These are phyloP conservation scores for Acrobasis repandana DNA, from an alignment of 2,888 invertebrate species.

Conservation along the genomic window DNA sequence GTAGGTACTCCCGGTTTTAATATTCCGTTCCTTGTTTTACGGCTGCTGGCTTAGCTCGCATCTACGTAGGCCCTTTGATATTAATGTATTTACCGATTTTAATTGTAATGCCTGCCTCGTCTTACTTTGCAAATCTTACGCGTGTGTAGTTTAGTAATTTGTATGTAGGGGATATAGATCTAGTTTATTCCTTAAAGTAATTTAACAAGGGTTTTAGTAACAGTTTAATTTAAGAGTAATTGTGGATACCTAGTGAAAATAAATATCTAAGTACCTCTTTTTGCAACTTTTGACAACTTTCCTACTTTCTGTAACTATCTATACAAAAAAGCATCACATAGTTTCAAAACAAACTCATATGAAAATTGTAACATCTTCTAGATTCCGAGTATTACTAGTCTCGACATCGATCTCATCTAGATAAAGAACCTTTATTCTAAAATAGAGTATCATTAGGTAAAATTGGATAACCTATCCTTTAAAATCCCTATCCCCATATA, in stretches of 20 bases:
- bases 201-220: background rate
- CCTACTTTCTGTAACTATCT: too few relatives aligned
- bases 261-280: background rate
- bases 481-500: too few relatives aligned
- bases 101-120: conserved; percentile 41
- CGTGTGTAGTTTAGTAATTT: conserved; percentile 10
- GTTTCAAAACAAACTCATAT: too few relatives aligned
- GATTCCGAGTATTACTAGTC: too few relatives aligned
- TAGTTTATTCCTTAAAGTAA: background rate
- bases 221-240: background rate
- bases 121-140: conserved; percentile 22
- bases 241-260: background rate
- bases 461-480: too few relatives aligned
- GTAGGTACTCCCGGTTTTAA: conserved; percentile 71
- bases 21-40: conserved; percentile 80
- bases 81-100: conserved; percentile 60
- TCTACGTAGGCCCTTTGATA: conserved; percentile 48
- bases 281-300: too few relatives aligned
- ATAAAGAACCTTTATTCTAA: too few relatives aligned
- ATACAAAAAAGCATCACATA: too few relatives aligned
- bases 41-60: conserved; percentile 54
- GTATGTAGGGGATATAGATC: background rate
- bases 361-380: too few relatives aligned
- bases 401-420: too few relatives aligned
- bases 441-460: too few relatives aligned